Evolutionary conservation across 2,888 invertebrate species (phyloP), one percentile per base, ranked within the genome.

Genomic region (Mythimna pallens): DNA sequence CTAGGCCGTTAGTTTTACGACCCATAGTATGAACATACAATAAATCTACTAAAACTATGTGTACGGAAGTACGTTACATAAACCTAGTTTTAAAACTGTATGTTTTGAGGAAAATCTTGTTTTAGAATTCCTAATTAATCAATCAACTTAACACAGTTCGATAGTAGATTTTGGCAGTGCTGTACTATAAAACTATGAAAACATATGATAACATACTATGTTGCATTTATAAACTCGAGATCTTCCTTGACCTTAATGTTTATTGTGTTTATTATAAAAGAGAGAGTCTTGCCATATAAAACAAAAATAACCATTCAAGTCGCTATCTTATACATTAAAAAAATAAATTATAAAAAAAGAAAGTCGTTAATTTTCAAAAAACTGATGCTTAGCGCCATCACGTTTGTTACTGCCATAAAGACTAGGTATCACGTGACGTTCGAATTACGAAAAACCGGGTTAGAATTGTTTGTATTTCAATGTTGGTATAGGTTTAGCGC

Each of bases 391-490:
- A 50, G 8, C 14, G 40, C 9, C 36, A 50, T 65, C 74, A 74
- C 65, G 8, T 80, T 80, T 73, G 59, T 52, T 34, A 17, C 59
- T 57, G 57, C 58, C 36, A 30, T 70, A 58, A 69, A 69, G 47
- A 20, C 34, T 57, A 30, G 30, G 30, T 30, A 76, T 81, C 84
- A 81, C 66, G 73, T 70, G 82, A 77, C 40, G 71, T 73, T 74
- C 57, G 66, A 64, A 65, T 64, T 76, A 54, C 54, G 43, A 54
- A 58, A 62, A 84, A 84, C 85, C 77, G 71, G 83, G 85, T 85
- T 80, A 81, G 7, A 50, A 65, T 57, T 84, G 74, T 84, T 84
- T 82, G 73, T 66, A 17, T 70, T 70, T 57, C 70, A 75, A 64
- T 76, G 66, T 74, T 76, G 55, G 67, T 59, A 63, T 73, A 73